A percentile compares a stretch with the other conserved stretches of the same genome.
Conservation (phyloP, 2,113 vertebrate genomes). For the Nestor notabilis region DNA sequence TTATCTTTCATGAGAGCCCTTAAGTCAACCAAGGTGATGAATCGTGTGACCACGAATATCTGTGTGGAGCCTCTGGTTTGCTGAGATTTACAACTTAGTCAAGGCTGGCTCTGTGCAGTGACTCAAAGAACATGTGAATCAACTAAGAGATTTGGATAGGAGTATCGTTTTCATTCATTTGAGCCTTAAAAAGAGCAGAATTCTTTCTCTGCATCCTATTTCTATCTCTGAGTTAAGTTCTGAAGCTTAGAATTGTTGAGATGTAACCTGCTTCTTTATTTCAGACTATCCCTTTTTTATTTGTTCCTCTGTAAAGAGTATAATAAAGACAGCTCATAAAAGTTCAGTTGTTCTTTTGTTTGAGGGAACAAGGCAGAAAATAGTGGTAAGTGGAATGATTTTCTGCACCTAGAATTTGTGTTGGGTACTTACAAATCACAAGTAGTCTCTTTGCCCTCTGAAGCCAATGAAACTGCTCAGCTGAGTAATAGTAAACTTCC, state of each 20-base stretch:
- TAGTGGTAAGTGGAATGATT: background rate
- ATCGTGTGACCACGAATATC: background rate
- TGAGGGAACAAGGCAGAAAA: background rate
- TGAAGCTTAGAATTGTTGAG: background rate
- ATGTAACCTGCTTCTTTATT: background rate
- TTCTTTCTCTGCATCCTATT: background rate
- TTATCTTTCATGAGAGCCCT: background rate
- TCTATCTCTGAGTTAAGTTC: background rate
- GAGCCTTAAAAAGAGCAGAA: background rate
- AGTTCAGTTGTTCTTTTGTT: background rate
- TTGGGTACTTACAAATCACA: background rate
- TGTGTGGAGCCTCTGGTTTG: constrained; percentile 5
- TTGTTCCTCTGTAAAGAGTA: background rate
- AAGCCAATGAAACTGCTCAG: background rate
- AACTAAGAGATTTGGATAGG: background rate
- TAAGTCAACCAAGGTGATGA: background rate
- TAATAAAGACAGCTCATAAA: background rate
- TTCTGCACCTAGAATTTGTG: background rate
- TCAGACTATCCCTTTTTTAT: background rate
- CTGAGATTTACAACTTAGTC: background rate
- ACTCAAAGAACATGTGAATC: background rate
- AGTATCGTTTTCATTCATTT: background rate
- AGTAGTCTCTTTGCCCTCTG: background rate
- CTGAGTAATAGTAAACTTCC: background rate
- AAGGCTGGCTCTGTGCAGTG: background rate